These are phyloP conservation scores for Hoplodrina ambigua DNA, from an alignment of 2,888 invertebrate genomes.

Conservation along the genomic window DNA sequence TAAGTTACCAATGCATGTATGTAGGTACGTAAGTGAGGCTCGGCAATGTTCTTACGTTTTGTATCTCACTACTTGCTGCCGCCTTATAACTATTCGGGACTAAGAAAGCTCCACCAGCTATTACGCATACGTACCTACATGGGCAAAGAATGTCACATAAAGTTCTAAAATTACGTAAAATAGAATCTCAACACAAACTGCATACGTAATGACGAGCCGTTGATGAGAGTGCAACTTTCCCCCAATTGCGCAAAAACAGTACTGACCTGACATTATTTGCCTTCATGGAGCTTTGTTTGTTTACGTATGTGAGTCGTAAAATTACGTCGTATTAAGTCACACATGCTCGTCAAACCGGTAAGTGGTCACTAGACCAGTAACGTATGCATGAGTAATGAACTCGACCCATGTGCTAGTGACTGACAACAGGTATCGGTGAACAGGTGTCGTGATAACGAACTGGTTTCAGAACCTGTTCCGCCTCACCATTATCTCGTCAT, in stretches of 20 bases:
- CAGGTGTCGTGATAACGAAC: slow-evolving; percentile 71
- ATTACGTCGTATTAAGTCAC: slow-evolving; percentile 77
- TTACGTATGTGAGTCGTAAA: slow-evolving; percentile 67
- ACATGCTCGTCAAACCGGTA: slow-evolving; percentile 86
- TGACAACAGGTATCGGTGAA: slow-evolving; percentile 69
- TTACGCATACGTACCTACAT: not conserved
- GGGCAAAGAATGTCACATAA: not conserved
- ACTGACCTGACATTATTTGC: slow-evolving; percentile 68
- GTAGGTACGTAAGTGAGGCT: not conserved
- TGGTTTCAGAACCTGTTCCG: slow-evolving; percentile 60
- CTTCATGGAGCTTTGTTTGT: slow-evolving; percentile 72
- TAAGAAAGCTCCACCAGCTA: slow-evolving; percentile 8
- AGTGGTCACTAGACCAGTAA: slow-evolving; percentile 64
- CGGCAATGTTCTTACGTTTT: not conserved
- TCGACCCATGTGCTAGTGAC: slow-evolving; percentile 74
- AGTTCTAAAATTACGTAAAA: slow-evolving; percentile 50
- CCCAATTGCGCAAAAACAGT: slow-evolving; percentile 74
- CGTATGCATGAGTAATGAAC: slow-evolving; percentile 82
- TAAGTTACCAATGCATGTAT: not conserved
- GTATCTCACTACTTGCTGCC: not conserved
- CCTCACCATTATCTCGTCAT: slow-evolving; percentile 48
- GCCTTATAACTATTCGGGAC: not conserved
- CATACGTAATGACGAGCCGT: slow-evolving; percentile 46
- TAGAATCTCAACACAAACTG: slow-evolving; percentile 58
- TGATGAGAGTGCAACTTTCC: slow-evolving; percentile 76